A percentile compares a stretch with the other conserved stretches of the same genome.
These are phyloP conservation scores for Macrotus californicus DNA, from an alignment of 2,113 vertebrate genomes.

Conservation along the genomic window DNA sequence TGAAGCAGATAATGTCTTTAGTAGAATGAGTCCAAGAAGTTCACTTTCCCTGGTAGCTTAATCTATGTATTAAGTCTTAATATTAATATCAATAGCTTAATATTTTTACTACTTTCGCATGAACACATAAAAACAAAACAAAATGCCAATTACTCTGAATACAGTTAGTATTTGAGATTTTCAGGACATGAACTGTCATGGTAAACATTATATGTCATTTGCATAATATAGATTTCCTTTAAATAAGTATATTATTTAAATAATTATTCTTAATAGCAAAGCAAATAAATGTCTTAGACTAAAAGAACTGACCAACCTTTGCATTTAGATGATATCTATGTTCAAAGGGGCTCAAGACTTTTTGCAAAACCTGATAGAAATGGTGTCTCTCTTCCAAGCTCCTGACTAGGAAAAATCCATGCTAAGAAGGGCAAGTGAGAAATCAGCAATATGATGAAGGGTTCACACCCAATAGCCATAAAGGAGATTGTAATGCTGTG, in stretches of 20 bases:
- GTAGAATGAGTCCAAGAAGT: background rate
- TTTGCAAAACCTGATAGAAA: slow-evolving; percentile 8
- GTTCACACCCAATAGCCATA: background rate
- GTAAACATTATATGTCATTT: background rate
- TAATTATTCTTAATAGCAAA: background rate
- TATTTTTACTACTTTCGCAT: slow-evolving; percentile 7
- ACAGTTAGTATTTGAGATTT: background rate
- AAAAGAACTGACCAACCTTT: background rate
- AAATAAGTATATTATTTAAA: slow-evolving; percentile 22
- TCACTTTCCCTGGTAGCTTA: background rate
- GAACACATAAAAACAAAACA: slow-evolving; percentile 23
- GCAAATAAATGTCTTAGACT: background rate
- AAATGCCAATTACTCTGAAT: slow-evolving; percentile 9
- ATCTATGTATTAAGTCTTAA: slow-evolving; percentile 6
- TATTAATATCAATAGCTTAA: background rate
- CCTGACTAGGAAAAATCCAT: background rate
- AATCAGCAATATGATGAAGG: background rate
- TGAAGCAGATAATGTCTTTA: background rate
- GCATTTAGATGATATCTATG: background rate
- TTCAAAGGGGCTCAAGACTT: background rate
- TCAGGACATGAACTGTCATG: background rate
- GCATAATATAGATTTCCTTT: background rate
- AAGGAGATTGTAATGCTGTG: background rate
- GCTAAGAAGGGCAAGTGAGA: background rate
- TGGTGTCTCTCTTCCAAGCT: background rate